A percentile compares a stretch with the other conserved stretches of the same genome.
These are phyloP conservation scores for Callocephalon fimbriatum DNA, from an alignment of 2,113 vertebrate species.

Conservation along the genomic window DNA sequence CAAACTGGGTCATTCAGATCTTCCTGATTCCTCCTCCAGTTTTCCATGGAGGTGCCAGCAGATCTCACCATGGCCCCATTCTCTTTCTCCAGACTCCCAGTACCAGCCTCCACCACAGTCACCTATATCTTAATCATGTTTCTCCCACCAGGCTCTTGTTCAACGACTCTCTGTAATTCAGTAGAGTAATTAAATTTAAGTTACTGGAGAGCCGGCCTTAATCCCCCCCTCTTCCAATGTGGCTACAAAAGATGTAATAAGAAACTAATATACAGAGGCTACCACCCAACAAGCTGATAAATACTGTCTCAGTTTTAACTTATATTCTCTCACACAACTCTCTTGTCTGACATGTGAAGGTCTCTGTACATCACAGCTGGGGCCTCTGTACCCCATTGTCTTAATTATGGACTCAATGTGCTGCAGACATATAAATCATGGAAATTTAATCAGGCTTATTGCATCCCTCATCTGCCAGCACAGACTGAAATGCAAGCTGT, in stretches of 20 bases:
- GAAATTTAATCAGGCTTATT: slow-evolving; percentile 66
- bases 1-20: neutral
- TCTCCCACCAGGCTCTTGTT: neutral
- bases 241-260: neutral
- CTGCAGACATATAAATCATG: slow-evolving; percentile 59
- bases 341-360: neutral
- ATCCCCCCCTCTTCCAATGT: neutral
- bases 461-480: slow-evolving; percentile 48
- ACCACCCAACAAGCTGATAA: neutral
- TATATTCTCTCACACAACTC: neutral
- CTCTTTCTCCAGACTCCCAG: neutral
- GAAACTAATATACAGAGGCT: neutral
- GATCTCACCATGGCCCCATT: neutral
- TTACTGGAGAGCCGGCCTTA: neutral
- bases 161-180: neutral
- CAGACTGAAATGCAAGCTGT: neutral
- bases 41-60: neutral
- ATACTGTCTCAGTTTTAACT: neutral
- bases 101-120: neutral
- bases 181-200: neutral
- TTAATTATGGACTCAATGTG: slow-evolving; percentile 22
- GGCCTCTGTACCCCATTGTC: slow-evolving; percentile 35
- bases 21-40: neutral
- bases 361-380: slow-evolving; percentile 9
- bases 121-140: neutral